phyloP scores from a whole-genome alignment of 1,140 invertebrate genomes.

The Marisa cornuarietis region DNA sequence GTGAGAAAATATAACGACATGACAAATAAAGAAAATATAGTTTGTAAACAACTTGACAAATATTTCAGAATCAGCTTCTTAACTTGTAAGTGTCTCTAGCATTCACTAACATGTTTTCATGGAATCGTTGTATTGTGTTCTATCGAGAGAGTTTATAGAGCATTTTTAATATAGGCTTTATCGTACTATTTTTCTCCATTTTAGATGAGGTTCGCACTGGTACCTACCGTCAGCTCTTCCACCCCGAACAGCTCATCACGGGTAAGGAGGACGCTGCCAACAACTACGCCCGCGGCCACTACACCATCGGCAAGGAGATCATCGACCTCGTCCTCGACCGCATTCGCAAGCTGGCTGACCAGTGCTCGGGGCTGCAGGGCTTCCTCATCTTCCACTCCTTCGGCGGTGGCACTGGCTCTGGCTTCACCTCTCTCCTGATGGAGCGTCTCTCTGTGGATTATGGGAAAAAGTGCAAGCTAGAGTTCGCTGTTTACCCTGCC shows the following conservation, averaged over 20 bases:
- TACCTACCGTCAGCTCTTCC: conserved; percentile 33
- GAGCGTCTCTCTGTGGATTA: conserved; percentile 87
- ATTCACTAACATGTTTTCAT: no score
- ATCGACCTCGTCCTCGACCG: conserved; percentile 13
- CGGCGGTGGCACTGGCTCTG: conserved; percentile 67
- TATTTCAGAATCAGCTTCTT: neutral
- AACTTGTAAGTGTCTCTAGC: neutral
- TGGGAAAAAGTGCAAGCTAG: conserved; percentile 66
- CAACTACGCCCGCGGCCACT: conserved; percentile 13
- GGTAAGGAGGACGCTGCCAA: conserved; percentile 15
- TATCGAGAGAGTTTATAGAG: no score
- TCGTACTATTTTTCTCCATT: conserved; percentile 17
- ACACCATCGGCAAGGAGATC: conserved; percentile 19
- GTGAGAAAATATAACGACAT: conserved; percentile 46
- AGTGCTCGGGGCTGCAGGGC: conserved; percentile 14
- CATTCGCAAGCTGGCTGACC: conserved; percentile 17
- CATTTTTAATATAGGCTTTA: no score
- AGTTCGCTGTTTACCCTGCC: conserved; percentile 17
- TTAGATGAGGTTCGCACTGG: conserved; percentile 66
- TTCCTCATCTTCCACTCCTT: conserved; percentile 21
- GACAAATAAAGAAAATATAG: no score
- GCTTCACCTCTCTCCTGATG: conserved; percentile 88
- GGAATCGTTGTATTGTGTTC: no score
- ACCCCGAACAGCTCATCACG: conserved; percentile 65
- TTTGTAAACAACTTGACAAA: no score